Evolutionary conservation across 2,797 vertebrate species (phyloP), one percentile per base, ranked within the genome.

Genomic region (Liasis olivaceus): DNA sequence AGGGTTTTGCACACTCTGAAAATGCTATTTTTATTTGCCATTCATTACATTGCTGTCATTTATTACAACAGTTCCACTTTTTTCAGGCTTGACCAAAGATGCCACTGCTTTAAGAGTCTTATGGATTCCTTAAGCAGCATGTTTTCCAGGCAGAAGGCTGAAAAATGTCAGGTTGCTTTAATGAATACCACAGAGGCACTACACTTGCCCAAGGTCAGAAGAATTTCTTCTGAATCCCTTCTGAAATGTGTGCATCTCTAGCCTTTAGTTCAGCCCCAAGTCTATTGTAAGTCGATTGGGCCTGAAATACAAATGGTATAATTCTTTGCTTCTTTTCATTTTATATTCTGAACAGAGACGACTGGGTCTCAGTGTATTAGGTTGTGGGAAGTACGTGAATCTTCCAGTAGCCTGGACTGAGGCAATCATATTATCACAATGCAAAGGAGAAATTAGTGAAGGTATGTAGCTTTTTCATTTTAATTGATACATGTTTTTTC

Each of bases 371-470:
- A 94, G 28, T 26, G 95, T 90, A 63, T 91, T 95, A 58, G 95
- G 95, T 89, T 96, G 92, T 54, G 96, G 95, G 28, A 94, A 95
- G 89, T 90, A 97, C 0, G 85, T 96, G 42, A 93, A 97, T 93
- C 96, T 98, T 89, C 94, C 96, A 11, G 24, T 92, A 47, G 97
- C 96, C 1, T 97, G 97, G 97, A 96, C 90, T n/a, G 96, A 98
- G 94, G 93, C 96, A 89, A 89, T 97, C n/a, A 97, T 96, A 51
- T 94, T 98, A 92, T 96, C 97, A 88, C 96, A 97, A n/a, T 98
- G 97, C 93, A 97, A 96, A 97, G 97, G 97, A 93, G 94, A 95
- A 94, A 96, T 97, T 93, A 96, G 98, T 94, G 97, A 98, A 91
- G 97, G 98, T 98, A 96, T 64, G 64, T 93, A 96, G 60, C 85